These are phyloP conservation scores for Oryzias dopingdopingensis DNA, from an alignment of 2,797 vertebrate genomes.

Conservation along the genomic window DNA sequence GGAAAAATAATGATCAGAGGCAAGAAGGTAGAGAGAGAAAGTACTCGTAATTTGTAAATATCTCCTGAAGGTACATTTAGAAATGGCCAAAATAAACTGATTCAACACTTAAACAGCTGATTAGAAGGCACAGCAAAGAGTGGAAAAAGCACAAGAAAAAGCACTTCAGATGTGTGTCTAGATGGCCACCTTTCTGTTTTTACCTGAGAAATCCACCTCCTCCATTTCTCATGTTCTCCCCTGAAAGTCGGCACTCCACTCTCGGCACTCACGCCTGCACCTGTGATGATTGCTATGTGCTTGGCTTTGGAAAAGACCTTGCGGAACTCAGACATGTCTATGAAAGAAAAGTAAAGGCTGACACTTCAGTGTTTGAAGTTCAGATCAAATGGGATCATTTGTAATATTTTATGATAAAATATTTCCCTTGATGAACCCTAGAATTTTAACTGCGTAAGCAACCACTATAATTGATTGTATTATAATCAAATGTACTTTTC, in stretches of 20 bases:
- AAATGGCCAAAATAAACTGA: neutral
- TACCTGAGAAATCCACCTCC: constrained; percentile 94
- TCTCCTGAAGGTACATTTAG: neutral
- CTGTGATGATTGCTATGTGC: constrained; percentile 90
- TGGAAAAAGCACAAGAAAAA: neutral
- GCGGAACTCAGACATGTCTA: constrained; percentile 89
- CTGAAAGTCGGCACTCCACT: constrained; percentile 92
- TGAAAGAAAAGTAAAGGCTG: neutral
- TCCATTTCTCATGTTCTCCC: constrained; percentile 90
- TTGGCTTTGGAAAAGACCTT: constrained; percentile 87
- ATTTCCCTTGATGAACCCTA: neutral
- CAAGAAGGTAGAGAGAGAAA: no score
- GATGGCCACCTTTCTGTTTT: constrained; percentile 6
- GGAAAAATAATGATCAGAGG: no score
- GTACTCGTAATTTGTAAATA: neutral
- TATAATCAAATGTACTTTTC: no score
- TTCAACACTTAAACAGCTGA: neutral
- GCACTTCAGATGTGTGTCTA: neutral
- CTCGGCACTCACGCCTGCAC: constrained; percentile 91
- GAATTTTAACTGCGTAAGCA: no score
- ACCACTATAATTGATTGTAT: no score
- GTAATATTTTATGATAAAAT: neutral
- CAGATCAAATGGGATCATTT: neutral
- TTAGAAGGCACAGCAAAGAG: neutral
- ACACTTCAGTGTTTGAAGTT: neutral